These are phyloP conservation scores for Cotesia glomerata DNA, from an alignment of 1,140 invertebrate genomes.

Conservation along the genomic window DNA sequence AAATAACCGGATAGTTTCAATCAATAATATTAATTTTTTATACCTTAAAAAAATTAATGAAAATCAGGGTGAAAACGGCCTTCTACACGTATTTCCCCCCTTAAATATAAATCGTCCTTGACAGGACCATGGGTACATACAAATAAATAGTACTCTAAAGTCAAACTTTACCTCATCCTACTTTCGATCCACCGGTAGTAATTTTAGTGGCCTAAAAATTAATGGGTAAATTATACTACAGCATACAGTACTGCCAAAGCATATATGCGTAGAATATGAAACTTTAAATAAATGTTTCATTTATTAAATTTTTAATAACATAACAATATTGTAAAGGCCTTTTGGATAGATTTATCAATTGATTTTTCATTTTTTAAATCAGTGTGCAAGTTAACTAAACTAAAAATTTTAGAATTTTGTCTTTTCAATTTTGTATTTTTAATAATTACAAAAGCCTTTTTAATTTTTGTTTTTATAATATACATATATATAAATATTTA, in stretches of 20 bases:
- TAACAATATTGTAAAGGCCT: slow-evolving; percentile 19
- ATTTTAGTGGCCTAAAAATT: slow-evolving; percentile 15
- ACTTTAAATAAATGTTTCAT: background rate
- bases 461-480: background rate
- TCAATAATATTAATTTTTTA: too few species aligned
- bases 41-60: too few species aligned
- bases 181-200: slow-evolving; percentile 11
- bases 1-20: too few species aligned
- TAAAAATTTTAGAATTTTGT: too few species aligned
- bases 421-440: background rate
- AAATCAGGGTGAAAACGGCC: too few species aligned
- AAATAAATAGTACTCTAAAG: slow-evolving; percentile 28
- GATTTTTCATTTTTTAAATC: slow-evolving; percentile 12
- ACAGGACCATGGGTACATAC: slow-evolving; percentile 19
- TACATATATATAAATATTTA: background rate
- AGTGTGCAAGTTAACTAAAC: background rate
- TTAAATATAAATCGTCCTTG: background rate
- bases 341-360: slow-evolving; percentile 22
- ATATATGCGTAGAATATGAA: slow-evolving; percentile 31
- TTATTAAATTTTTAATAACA: background rate
- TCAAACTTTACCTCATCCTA: slow-evolving; percentile 18
- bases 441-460: background rate
- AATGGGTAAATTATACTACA: slow-evolving; percentile 22
- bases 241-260: slow-evolving; percentile 45
- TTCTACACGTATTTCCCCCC: too few species aligned